These are phyloP conservation scores for Dascillus cervinus DNA, from an alignment of 2,888 invertebrate genomes.

Conservation along the genomic window DNA sequence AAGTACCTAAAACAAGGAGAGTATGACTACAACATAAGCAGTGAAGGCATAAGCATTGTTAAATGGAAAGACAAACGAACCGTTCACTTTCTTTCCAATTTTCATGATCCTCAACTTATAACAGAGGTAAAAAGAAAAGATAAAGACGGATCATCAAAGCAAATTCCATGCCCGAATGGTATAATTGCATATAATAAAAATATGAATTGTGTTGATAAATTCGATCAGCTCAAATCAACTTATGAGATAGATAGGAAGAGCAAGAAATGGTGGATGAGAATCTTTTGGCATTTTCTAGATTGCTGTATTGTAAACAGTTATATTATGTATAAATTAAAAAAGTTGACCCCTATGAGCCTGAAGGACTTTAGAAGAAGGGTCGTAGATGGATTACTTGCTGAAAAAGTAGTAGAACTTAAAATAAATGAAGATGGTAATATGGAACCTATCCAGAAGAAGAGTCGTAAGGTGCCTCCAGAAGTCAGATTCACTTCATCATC, in stretches of 20 bases:
- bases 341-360: not conserved
- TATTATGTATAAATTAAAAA: slow-evolving; percentile 4
- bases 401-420: slow-evolving; percentile 2
- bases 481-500: slow-evolving; percentile 5
- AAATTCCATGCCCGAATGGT: too few species aligned
- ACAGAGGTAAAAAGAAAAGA: slow-evolving; percentile 1
- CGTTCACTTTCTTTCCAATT: slow-evolving; percentile 5
- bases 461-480: slow-evolving; percentile 4
- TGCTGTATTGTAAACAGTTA: slow-evolving; percentile 2
- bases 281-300: slow-evolving; percentile 2
- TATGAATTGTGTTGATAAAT: too few species aligned
- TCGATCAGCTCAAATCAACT: slow-evolving; percentile 3
- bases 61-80: slow-evolving; percentile 8
- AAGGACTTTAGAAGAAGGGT: slow-evolving; percentile 4
- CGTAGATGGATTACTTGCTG: slow-evolving; percentile 4
- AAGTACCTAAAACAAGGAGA: slow-evolving; percentile 10
- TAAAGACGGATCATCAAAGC: too few species aligned
- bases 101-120: slow-evolving; percentile 2
- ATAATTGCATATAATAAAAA: slow-evolving; percentile 1
- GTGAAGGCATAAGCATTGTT: slow-evolving; percentile 4
- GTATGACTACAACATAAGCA: slow-evolving; percentile 11
- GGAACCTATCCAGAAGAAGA: not conserved
- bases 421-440: not conserved
- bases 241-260: slow-evolving; percentile 2
- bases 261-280: slow-evolving; percentile 2